Base-by-base conservation (phyloP, 2,113 vertebrate species). In the Acrocephalus arundinaceus region DNA sequence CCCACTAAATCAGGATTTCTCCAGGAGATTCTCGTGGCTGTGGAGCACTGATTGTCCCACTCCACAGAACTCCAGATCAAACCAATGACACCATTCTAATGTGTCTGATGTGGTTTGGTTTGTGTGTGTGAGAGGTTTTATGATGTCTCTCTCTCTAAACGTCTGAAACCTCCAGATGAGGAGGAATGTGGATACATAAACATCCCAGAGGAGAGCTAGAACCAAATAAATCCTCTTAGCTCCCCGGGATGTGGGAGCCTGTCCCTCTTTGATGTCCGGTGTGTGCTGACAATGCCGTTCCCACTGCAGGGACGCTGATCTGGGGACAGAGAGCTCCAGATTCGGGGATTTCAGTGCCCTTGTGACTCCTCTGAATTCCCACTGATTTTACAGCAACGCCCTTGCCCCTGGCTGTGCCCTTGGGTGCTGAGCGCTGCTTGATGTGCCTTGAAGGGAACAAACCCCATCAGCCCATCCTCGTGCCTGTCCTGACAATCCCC, bases 201-300 rank as follows among this genome's bases (percentile, higher is more conserved):
- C 93, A 43, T 94, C 87, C 93, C 93, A 57, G 7, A 62, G 79
- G 92, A 87, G 87, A 77, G 94, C 90, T 87, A 81, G 90, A 85
- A 89, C 91, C 85, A 91, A 96, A 73, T 57, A 93, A 97, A 98
- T 97, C 97, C 91, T 89, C 85, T 97, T 94, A 95, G 76, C 87
- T 95, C 83, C 89, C 92, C 92, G n/a, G 58, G 61, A 90, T 30
- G 75, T 55, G 73, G 87, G 65, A 94, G 93, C 52, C 77, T 20
- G 0, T 80, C 83, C 90, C 87, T 68, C 94, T 97, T 96, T 97
- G 96, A 96, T 97, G 96, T 91, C 96, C 86, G 22, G 65, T 11
- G 62, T 24, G 93, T 96, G 94, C 91, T 85, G 95, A 75, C 88
- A 97, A 97, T 95, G 94, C 63, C 76, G 68, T 95, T 97, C 94